Conservation (phyloP, 2,113 vertebrate genomes). For the Pleuronectes platessa region DNA sequence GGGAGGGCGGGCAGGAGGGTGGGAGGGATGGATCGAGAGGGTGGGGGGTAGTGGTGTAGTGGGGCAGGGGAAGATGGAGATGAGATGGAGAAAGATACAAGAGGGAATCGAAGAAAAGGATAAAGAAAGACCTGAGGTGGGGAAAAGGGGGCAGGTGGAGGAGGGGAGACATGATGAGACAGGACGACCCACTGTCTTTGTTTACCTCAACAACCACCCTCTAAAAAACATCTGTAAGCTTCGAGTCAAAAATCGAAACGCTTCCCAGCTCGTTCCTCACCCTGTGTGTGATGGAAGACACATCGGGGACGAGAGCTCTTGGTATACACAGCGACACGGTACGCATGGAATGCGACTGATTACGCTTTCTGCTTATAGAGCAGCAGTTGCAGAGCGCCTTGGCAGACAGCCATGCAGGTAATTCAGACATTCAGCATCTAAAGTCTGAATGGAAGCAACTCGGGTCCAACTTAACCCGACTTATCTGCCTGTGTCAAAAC, state of each 20-base stretch:
- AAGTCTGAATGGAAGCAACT: background rate
- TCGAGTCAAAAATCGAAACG: conserved; percentile 3
- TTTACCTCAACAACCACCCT: conserved; percentile 10
- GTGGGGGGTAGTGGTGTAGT: conserved; percentile 19
- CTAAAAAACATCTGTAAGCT: conserved; percentile 9
- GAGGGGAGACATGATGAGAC: background rate
- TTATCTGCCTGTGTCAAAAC: no score
- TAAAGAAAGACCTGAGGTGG: conserved; percentile 12
- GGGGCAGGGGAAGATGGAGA: conserved; percentile 16
- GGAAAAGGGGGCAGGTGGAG: background rate
- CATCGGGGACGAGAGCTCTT: conserved; percentile 2
- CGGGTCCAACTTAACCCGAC: background rate
- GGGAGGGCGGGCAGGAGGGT: conserved; percentile 13
- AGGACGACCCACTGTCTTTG: background rate
- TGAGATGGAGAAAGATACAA: background rate
- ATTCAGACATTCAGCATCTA: conserved; percentile 60
- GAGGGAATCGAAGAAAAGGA: background rate
- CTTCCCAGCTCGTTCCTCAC: no score
- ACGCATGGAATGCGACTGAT: conserved; percentile 28
- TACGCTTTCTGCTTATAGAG: conserved; percentile 56
- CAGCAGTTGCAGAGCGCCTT: conserved; percentile 52
- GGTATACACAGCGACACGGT: conserved; percentile 22
- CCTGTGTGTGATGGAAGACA: no score
- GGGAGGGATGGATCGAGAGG: conserved; percentile 22
- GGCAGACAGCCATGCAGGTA: conserved; percentile 59